Conservation (phyloP, 2,113 vertebrate species). For the Anoura caudifer region DNA sequence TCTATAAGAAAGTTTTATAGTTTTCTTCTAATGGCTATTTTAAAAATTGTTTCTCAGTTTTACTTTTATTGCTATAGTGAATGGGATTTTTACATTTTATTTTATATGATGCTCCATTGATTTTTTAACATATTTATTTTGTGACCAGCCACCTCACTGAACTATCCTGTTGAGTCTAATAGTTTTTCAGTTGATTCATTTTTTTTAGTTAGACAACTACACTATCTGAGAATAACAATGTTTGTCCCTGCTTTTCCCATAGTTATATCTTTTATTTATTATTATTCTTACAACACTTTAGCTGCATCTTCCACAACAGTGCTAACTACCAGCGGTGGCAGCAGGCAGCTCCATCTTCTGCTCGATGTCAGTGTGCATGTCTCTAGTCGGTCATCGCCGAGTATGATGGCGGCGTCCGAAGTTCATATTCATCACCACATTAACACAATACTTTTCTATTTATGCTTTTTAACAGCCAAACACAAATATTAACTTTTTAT, state of each 20-base stretch:
- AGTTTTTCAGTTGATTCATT: constrained; percentile 54
- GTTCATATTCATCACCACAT: neutral
- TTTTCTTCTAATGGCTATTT: constrained; percentile 49
- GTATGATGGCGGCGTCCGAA: neutral
- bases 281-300: neutral
- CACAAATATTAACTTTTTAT: constrained; percentile 21
- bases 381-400: neutral
- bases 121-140: constrained; percentile 64
- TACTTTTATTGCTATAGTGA: constrained; percentile 46
- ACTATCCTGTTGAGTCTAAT: constrained; percentile 35
- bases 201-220: constrained; percentile 21
- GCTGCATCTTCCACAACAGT: neutral
- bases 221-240: constrained; percentile 28
- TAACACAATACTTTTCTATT: neutral
- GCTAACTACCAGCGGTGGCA: neutral
- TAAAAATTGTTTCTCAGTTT: constrained; percentile 40
- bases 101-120: constrained; percentile 51
- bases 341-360: neutral
- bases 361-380: neutral
- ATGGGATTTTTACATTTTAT: constrained; percentile 48
- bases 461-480: constrained; percentile 18
- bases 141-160: neutral
- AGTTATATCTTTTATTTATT: constrained; percentile 58
- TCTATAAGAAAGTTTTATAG: constrained; percentile 43
- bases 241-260: neutral